A percentile compares a stretch with the other conserved stretches of the same genome.
Evolutionary conservation across 2,797 vertebrate species (phyloP).

Genomic region (Poeciliopsis infans): DNA sequence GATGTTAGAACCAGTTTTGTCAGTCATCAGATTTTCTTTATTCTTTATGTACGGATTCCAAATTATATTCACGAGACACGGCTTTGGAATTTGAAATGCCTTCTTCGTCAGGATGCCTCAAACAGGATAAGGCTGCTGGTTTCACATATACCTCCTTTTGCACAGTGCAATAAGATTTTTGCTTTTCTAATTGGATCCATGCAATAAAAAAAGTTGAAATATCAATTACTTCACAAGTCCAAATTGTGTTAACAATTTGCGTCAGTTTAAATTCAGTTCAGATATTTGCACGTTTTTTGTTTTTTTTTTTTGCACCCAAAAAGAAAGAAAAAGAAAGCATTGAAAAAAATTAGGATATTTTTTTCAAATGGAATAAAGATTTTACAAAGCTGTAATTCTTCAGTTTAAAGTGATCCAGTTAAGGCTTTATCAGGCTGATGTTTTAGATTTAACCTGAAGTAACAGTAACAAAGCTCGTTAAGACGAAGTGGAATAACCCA

Average conservation of each 20-base stretch:
- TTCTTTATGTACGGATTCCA: not conserved
- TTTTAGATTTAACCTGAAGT: not conserved
- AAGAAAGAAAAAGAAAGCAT: not conserved
- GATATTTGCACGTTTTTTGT: no score
- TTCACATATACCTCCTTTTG: not conserved
- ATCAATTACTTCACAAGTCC: not conserved
- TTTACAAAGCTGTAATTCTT: not conserved
- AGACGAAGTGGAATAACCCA: not conserved
- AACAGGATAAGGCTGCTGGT: not conserved
- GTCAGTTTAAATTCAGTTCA: not conserved
- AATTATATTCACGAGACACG: not conserved
- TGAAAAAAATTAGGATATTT: no score
- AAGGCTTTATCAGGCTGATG: not conserved
- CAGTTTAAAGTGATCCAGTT: not conserved
- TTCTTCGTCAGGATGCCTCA: not conserved
- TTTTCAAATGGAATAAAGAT: not conserved
- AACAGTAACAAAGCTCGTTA: not conserved
- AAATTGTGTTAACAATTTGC: not conserved
- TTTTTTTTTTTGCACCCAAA: not conserved
- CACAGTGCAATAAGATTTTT: not conserved
- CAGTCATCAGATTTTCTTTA: not conserved
- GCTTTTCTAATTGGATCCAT: not conserved
- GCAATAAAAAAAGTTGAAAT: not conserved
- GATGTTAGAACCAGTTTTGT: constrained; percentile 3
- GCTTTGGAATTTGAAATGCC: not conserved